Base-by-base conservation (phyloP, 2,888 invertebrate genomes). In the Dexiosoma caninum region DNA sequence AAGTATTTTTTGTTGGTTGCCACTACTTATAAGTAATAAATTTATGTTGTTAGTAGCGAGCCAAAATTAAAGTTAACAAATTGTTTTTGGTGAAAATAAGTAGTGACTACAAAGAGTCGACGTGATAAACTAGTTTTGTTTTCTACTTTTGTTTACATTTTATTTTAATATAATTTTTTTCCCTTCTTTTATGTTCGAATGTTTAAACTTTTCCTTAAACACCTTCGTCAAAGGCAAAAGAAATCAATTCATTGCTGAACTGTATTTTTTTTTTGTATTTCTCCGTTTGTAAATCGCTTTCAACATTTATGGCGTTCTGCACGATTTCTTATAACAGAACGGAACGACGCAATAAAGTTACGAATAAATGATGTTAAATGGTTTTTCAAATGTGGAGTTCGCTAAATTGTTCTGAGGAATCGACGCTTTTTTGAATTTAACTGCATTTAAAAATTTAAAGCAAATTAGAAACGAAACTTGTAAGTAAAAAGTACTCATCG, bases 1-100 rank as follows among this genome's bases (percentile, higher is more conserved):
- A 46, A 32, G 23, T 53, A 49, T 19, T 75, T 40, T 42, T 49
- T 46, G 57, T 37, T 57, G 30, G 37, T 14, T 51, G 37, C 30
- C 14, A 51, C 35, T 42, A 51, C 60, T 51, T 19, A 44, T 60
- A 60, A 69, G 53, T 76, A 67, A 69, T 60, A 76, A 60, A 76
- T 69, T 69, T 44, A 53, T 51, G 67, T 64, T 74, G 16, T 30
- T 59, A 51, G 44, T 42, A 49, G 62, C 46, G 46, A 49, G 46
- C 71, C 49, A 59, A 71, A 76, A 71, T 76, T 75, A 66, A 80
- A 76, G 75, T 80, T 75, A 80, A 76, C 75, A 80, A 80, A 71
- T 75, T 75, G 75, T 59, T 71, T 75, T 80, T 66, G 70, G 46
- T 71, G 59, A 75, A 75, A 80, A 80, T 75, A 80, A 75, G 59